Evolutionary conservation across 2,888 invertebrate genomes (phyloP), one percentile per base, ranked within the genome.

Genomic region (Xylota segnis): DNA sequence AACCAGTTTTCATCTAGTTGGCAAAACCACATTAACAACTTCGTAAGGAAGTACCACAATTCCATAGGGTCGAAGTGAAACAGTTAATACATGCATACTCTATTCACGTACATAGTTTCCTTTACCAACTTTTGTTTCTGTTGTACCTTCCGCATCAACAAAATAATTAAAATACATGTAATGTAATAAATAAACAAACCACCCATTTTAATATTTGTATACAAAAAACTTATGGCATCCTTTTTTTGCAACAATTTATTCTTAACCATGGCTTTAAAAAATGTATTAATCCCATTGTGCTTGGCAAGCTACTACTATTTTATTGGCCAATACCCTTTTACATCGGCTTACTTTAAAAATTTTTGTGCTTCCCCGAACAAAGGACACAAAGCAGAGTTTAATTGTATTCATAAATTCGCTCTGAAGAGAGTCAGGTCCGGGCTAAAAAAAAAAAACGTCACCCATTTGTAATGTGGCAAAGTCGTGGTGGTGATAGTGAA

Each of bases 381-480:
- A 68, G 70, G 59, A 34, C 61, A 70, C 40, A 77, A 37, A 63
- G 10, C 45, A 54, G 58, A 72, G 29, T 40, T 59, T 68, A 63
- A 71, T 72, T 79, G 47, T 63, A 74, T 72, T 66, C 79, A 79
- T 74, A 79, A 79, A 74, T 79, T 58, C n/a, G 40, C 9, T 45
- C 27, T 23, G 12, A 29, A 29, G 23, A 18, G 10, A 23, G 16
- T 32, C 40, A 16, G 70, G 23, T 7, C 40, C 16, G 27, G 23
- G 9, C n/a, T 34, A 29, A 7, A 54, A 45, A 50, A 71, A 32
- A 16, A 56, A 56, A 52, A 71, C 50, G 61, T 66, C 45, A 43
- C 18, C 66, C 61, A 74, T 74, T 66, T 66, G 66, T 81, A 58
- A 56, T 72, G 45, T 72, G 61, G 58, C 16, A 16, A 29, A 37